Percentiles rank a stretch among this genome's conserved stretches.
phyloP scores from a whole-genome alignment of 2,113 vertebrate species.

The Heloderma charlesbogerti region DNA sequence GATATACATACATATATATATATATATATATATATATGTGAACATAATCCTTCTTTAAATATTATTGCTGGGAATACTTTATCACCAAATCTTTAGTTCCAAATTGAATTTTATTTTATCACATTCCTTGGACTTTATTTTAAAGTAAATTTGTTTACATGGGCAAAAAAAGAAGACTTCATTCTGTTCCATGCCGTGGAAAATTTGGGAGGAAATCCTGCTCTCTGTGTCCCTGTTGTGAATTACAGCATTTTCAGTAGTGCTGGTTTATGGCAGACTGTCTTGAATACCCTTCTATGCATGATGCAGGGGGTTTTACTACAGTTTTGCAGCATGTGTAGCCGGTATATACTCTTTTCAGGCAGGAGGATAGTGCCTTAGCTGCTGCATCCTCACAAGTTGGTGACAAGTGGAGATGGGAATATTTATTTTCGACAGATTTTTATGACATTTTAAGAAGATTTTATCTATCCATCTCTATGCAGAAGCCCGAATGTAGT shows the following conservation, averaged over 20 bases:
- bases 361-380: too few species aligned
- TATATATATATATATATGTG: slow-evolving; percentile 34
- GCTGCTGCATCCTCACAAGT: neutral
- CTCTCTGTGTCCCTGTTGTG: neutral
- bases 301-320: neutral
- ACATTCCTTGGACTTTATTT: slow-evolving; percentile 69
- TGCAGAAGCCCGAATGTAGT: neutral
- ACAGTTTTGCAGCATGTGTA: neutral
- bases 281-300: neutral
- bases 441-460: neutral
- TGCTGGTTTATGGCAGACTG: neutral
- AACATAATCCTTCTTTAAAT: slow-evolving; percentile 79
- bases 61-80: slow-evolving; percentile 78
- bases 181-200: slow-evolving; percentile 60
- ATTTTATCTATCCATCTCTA: neutral
- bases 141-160: slow-evolving; percentile 67
- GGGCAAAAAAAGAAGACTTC: slow-evolving; percentile 57
- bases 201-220: slow-evolving; percentile 32
- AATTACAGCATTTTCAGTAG: neutral
- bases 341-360: neutral
- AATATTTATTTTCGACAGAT: neutral
- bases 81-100: slow-evolving; percentile 69
- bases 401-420: neutral
- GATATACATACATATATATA: slow-evolving; percentile 31
- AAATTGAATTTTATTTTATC: slow-evolving; percentile 74